Conservation (phyloP, 2,113 vertebrate genomes). For the Chaenocephalus aceratus region DNA sequence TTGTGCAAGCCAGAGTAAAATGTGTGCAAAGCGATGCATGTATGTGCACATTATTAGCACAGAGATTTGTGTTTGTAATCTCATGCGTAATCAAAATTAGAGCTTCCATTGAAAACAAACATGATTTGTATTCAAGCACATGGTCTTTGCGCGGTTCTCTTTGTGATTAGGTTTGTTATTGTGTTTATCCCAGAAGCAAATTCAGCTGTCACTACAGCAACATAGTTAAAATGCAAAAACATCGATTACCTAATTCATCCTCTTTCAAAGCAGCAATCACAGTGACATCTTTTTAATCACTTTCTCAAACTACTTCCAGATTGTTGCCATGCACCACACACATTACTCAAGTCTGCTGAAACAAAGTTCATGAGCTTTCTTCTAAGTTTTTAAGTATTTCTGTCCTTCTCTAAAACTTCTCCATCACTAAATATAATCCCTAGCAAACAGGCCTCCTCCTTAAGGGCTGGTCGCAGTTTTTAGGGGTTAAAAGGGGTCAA, state of each 20-base stretch:
- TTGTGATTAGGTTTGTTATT: neutral
- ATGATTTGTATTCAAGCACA: neutral
- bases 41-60: too few species aligned
- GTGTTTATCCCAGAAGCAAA: conserved; percentile 39
- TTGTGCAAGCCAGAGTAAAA: neutral
- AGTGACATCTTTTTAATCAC: neutral
- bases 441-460: too few species aligned
- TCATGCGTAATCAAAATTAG: neutral
- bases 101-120: neutral
- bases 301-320: neutral
- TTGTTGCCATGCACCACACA: neutral
- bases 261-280: neutral
- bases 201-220: neutral
- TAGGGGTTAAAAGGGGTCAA: too few species aligned
- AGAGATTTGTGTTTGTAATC: too few species aligned
- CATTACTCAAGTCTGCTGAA: conserved; percentile 15
- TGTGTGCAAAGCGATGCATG: neutral
- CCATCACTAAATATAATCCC: too few species aligned
- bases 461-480: too few species aligned
- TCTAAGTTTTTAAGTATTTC: too few species aligned
- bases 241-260: neutral
- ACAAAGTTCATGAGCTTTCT: neutral
- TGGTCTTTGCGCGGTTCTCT: neutral
- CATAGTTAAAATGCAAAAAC: neutral
- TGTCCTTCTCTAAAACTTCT: too few species aligned